Conservation (phyloP, 1,140 invertebrate species). For the Conus ventricosus region DNA sequence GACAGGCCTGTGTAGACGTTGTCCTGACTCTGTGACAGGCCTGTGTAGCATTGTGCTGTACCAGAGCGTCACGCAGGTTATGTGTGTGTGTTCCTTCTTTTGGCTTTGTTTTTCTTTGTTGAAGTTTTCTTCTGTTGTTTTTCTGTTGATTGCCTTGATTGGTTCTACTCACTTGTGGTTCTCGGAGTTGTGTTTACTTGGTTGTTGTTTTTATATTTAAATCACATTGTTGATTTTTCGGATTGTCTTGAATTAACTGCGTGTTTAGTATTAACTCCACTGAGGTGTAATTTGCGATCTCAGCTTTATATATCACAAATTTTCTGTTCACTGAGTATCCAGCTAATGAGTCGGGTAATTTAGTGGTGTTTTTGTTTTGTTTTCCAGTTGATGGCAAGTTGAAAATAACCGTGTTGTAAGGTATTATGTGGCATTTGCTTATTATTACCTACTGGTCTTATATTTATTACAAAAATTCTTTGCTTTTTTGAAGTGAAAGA, state of each 20-base stretch:
- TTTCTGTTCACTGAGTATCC: too few relatives aligned
- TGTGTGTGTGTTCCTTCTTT: neutral
- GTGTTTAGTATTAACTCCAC: neutral
- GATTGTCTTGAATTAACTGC: neutral
- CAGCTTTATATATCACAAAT: neutral
- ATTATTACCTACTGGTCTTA: too few relatives aligned
- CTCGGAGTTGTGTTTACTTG: neutral
- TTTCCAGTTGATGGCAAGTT: too few relatives aligned
- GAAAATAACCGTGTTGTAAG: too few relatives aligned
- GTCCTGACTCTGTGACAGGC: neutral
- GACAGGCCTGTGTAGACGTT: slow-evolving; percentile 9
- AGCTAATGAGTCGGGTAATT: too few relatives aligned
- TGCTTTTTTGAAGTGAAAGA: too few relatives aligned
- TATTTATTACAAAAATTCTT: too few relatives aligned
- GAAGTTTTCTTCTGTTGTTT: neutral
- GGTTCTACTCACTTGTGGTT: neutral
- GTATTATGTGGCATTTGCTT: too few relatives aligned
- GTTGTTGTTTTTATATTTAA: neutral
- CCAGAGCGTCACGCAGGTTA: too few relatives aligned
- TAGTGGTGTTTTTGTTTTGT: too few relatives aligned
- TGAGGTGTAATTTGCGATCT: slow-evolving; percentile 5
- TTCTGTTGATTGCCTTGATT: neutral
- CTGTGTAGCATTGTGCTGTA: too few relatives aligned
- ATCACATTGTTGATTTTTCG: neutral
- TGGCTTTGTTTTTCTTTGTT: neutral